These are phyloP conservation scores for Cheilosia soror DNA, from an alignment of 2,888 invertebrate genomes.

Conservation along the genomic window DNA sequence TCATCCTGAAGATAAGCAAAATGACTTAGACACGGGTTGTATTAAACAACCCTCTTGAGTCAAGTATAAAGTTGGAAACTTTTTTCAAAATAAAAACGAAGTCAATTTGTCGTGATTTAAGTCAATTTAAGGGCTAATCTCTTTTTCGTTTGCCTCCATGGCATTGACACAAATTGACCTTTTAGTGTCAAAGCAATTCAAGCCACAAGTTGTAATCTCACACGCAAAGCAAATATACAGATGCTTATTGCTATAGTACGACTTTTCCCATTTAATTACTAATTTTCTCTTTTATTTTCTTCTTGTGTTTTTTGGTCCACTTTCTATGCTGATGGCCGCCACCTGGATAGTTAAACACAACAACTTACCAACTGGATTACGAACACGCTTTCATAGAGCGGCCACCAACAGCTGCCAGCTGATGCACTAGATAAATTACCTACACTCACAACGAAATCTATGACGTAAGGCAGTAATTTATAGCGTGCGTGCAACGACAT, in stretches of 20 bases:
- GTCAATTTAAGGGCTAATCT: slow-evolving; percentile 23
- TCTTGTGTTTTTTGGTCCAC: slow-evolving; percentile 55
- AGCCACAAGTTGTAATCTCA: slow-evolving; percentile 25
- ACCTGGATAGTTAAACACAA: slow-evolving; percentile 43
- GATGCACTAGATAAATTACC: slow-evolving; percentile 39
- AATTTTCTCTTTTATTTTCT: slow-evolving; percentile 64
- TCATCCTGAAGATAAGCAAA: slow-evolving; percentile 18
- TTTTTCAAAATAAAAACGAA: background rate
- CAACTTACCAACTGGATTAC: slow-evolving; percentile 57
- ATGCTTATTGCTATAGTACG: slow-evolving; percentile 23
- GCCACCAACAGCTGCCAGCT: slow-evolving; percentile 9
- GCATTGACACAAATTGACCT: slow-evolving; percentile 45
- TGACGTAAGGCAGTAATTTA: slow-evolving; percentile 52
- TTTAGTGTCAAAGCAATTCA: slow-evolving; percentile 28
- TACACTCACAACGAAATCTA: slow-evolving; percentile 35
- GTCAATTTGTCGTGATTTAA: slow-evolving; percentile 4
- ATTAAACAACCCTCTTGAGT: background rate
- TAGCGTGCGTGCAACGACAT: slow-evolving; percentile 47
- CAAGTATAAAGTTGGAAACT: background rate
- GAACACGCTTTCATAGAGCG: slow-evolving; percentile 3
- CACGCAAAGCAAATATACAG: slow-evolving; percentile 5
- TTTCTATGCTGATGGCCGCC: slow-evolving; percentile 55
- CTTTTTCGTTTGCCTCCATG: background rate
- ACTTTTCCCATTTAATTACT: slow-evolving; percentile 57
- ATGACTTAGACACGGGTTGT: background rate